Evolutionary conservation across 2,797 vertebrate genomes (phyloP), one percentile per base, ranked within the genome.

Genomic region (Ptychadena robeensis): DNA sequence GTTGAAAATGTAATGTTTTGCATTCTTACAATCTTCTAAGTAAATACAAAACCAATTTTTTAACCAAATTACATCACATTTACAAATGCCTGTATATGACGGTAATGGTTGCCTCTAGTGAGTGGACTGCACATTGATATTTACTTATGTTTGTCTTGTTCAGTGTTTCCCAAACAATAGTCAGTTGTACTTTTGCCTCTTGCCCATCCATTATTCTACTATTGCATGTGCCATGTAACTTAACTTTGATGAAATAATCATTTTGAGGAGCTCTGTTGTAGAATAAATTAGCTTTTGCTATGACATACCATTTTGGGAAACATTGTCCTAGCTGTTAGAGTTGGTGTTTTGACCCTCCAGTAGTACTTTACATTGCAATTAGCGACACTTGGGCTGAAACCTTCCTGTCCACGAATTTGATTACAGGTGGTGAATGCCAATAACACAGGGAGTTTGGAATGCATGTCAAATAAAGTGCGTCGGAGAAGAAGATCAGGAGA

Each of bases 351-450:
- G 9, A 80, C 18, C 37, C 27, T 64, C 72, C 78, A 34, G 35
- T 64, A 80, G 57, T 80, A 12, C 48, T 70, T 48, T 6, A 37
- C 65, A 37, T 67, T 57, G 25, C 27, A 69, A 64, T 66, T 35
- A 71, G 82, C 63, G 68, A 64, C 74, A 59, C 64, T 57, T 80
- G 53, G 77, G 48, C 64, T 84, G 82, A 80, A 85, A 75, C 73
- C 48, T 80, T 84, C 75, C 82, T 84, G 71, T 80, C 57, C 77
- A 80, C 78, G 70, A 30, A 85, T 90, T 78, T 90, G 74, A 89
- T 90, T 90, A 69, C 89, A 91, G 89, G 89, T 89, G 85, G 88
- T 88, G 87, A 89, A 88, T 85, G 87, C 87, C 86, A 86, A 89
- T 87, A 88, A 86, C 87, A 88, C 80, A 6, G 88, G 83, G 79